Percentiles rank a stretch among this genome's conserved stretches.
These are phyloP conservation scores for Cheilosia urbana DNA, from an alignment of 2,888 invertebrate genomes.

Conservation along the genomic window DNA sequence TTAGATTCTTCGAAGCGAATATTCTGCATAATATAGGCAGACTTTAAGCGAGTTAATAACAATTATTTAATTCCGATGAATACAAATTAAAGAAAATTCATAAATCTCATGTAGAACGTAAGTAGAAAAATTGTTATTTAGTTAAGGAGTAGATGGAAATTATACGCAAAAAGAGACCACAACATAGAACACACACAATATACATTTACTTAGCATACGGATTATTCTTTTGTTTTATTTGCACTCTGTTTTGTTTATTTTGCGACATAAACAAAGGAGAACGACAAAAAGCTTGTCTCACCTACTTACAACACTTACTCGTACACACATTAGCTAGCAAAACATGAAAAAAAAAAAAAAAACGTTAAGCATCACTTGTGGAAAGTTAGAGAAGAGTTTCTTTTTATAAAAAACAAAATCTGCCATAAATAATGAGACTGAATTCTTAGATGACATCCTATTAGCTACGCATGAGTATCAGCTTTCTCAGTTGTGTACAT, in stretches of 20 bases:
- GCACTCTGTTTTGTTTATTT: slow-evolving; percentile 1
- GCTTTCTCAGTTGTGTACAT: neutral
- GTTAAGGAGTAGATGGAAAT: slow-evolving; percentile 56
- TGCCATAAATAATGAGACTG: slow-evolving; percentile 34
- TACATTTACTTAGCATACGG: neutral
- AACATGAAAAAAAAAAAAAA: neutral
- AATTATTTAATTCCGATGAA: slow-evolving; percentile 23
- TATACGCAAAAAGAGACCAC: slow-evolving; percentile 44
- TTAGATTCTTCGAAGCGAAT: slow-evolving; percentile 45
- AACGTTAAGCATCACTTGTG: neutral
- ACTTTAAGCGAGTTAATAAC: slow-evolving; percentile 20
- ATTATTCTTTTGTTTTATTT: neutral
- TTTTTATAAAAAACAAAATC: neutral
- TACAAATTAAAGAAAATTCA: slow-evolving; percentile 20
- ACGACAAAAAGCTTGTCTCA: neutral
- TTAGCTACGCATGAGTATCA: neutral
- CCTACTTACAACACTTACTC: neutral
- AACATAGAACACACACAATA: slow-evolving; percentile 29
- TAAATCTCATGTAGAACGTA: slow-evolving; percentile 62
- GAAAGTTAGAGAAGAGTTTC: neutral
- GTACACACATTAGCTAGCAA: neutral
- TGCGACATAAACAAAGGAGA: neutral
- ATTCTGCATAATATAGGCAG: slow-evolving; percentile 23
- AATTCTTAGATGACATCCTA: slow-evolving; percentile 12
- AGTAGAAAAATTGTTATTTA: slow-evolving; percentile 71